Conservation (phyloP, 2,113 vertebrate genomes). For the Zeus faber region DNA sequence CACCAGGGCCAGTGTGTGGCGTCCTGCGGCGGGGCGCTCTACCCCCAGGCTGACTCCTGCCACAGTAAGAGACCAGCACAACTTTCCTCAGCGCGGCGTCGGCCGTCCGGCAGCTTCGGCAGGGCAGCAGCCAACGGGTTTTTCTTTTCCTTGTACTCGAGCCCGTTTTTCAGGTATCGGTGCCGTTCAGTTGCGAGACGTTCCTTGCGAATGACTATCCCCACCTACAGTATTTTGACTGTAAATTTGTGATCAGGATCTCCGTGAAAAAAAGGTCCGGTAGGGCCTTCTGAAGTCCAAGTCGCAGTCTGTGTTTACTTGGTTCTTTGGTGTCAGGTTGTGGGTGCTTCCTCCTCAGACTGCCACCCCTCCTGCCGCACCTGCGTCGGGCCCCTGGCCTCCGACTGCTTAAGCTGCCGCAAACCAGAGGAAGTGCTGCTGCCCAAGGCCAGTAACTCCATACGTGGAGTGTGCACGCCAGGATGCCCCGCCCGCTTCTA, state of each 20-base stretch:
- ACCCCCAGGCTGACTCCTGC: constrained; percentile 75
- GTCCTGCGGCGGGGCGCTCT: constrained; percentile 84
- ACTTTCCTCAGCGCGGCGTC: neutral
- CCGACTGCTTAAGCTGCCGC: constrained; percentile 77
- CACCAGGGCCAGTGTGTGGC: constrained; percentile 80
- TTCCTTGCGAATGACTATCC: too few relatives aligned
- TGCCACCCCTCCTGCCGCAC: constrained; percentile 84
- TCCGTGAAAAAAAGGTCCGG: too few relatives aligned
- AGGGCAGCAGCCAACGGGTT: neutral
- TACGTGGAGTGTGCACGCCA: constrained; percentile 73
- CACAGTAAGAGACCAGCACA: constrained; percentile 72
- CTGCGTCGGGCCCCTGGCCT: constrained; percentile 78
- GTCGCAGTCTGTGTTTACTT: too few relatives aligned
- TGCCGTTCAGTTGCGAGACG: too few relatives aligned
- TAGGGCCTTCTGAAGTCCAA: too few relatives aligned
- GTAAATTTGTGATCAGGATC: too few relatives aligned
- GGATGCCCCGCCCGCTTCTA: constrained; percentile 74
- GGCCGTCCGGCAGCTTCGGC: neutral
- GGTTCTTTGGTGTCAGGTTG: neutral
- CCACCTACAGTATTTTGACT: too few relatives aligned
- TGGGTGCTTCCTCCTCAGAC: constrained; percentile 57
- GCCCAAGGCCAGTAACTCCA: constrained; percentile 33
- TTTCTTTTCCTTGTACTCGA: too few relatives aligned
- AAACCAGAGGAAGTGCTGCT: constrained; percentile 74
- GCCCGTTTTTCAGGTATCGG: too few relatives aligned